A percentile compares a stretch with the other conserved stretches of the same genome.
Conservation (phyloP, 2,797 vertebrate species). For the Gymnopithys bicolor region DNA sequence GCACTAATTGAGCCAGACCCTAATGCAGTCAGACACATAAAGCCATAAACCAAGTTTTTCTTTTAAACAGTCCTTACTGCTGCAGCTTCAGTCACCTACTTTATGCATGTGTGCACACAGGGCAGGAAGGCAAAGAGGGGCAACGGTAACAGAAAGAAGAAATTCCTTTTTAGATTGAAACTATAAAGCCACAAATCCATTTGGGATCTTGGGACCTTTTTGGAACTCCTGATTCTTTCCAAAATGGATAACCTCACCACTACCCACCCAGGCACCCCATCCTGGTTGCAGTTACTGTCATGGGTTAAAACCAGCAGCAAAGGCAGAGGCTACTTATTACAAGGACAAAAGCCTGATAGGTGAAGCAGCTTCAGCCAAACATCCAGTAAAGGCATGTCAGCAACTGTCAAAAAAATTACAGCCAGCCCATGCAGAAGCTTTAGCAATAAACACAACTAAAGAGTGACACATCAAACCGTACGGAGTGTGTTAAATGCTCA, state of each 20-base stretch:
- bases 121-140: background rate
- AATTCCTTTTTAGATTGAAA: background rate
- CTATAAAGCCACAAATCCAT: background rate
- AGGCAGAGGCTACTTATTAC: background rate
- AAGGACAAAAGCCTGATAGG: constrained; percentile 42
- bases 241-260: background rate
- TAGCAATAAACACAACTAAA: background rate
- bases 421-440: background rate
- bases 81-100: background rate
- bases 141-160: background rate
- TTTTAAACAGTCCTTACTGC: background rate
- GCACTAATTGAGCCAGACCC: background rate
- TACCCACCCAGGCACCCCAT: background rate
- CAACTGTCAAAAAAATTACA: constrained; percentile 50
- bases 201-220: background rate
- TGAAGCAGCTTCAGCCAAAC: constrained; percentile 40
- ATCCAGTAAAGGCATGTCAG: constrained; percentile 37
- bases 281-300: background rate
- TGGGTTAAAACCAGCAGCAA: constrained; percentile 26
- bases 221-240: background rate
- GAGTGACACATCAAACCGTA: constrained; percentile 3
- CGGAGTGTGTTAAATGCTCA: background rate
- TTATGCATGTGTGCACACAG: background rate
- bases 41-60: background rate
- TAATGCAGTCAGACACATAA: background rate